Conservation (phyloP, 2,888 invertebrate genomes). For the Ethmia dodecea region DNA sequence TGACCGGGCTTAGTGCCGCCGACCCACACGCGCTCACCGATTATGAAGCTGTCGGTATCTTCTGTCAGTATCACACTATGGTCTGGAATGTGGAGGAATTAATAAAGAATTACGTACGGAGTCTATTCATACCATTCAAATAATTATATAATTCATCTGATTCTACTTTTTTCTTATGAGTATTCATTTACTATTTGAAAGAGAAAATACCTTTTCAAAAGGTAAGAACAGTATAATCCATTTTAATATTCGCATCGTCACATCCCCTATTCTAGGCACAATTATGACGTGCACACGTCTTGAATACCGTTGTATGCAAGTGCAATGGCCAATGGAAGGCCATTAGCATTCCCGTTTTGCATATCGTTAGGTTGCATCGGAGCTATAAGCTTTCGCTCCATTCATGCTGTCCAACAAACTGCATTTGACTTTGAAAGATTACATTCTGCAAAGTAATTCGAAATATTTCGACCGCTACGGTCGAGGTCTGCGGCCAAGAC, state of each 20-base stretch:
- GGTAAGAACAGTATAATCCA: no score
- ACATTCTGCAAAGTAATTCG: constrained; percentile 2
- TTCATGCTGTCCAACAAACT: constrained; percentile 54
- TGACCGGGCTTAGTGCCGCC: constrained; percentile 94
- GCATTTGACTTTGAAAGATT: constrained; percentile 57
- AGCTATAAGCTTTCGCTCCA: constrained; percentile 47
- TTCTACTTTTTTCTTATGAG: no score
- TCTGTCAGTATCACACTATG: constrained; percentile 90
- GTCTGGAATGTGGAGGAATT: constrained; percentile 74
- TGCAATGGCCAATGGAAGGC: constrained; percentile 52
- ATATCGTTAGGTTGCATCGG: constrained; percentile 47
- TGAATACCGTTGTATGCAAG: constrained; percentile 61
- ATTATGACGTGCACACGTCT: constrained; percentile 47
- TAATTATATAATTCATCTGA: no score
- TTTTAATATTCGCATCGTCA: constrained; percentile 44
- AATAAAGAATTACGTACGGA: no score
- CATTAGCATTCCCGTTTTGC: constrained; percentile 55
- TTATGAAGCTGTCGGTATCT: constrained; percentile 96
- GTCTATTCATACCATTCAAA: no score
- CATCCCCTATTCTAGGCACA: constrained; percentile 47
- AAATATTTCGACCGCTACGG: constrained; percentile 18
- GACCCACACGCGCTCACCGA: constrained; percentile 96
- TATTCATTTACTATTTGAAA: no score
- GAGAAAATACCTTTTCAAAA: no score
- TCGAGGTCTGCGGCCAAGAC: no score